Percentiles rank a stretch among this genome's conserved stretches.
phyloP scores from a whole-genome alignment of 2,888 invertebrate species.

The Eupithecia subumbrata region DNA sequence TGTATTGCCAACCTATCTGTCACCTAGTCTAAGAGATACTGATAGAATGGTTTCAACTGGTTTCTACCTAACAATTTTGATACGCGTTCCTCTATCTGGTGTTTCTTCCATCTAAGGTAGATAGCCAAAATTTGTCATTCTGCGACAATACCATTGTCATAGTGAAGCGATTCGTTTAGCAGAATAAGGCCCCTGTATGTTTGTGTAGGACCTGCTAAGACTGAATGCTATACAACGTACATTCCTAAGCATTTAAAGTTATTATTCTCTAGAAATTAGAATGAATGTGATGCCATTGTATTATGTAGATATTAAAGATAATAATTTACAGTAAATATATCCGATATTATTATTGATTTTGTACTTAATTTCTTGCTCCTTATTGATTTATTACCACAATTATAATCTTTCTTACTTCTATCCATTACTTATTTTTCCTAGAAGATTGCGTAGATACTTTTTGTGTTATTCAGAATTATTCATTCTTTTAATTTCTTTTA shows the following conservation, averaged over 20 bases:
- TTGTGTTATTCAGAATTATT: background rate
- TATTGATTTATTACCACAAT: background rate
- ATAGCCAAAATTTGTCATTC: no score
- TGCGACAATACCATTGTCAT: no score
- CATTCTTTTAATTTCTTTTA: background rate
- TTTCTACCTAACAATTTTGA: no score
- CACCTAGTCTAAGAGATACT: no score
- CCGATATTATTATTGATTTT: constrained; percentile 54
- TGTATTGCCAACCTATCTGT: no score
- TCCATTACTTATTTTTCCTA: background rate
- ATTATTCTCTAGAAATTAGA: background rate
- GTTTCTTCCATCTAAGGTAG: no score
- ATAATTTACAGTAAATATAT: constrained; percentile 7
- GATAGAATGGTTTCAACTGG: no score
- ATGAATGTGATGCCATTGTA: constrained; percentile 59
- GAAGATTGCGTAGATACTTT: background rate
- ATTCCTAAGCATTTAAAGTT: constrained; percentile 39
- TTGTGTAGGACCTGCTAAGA: constrained; percentile 21
- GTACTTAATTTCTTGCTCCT: constrained; percentile 56
- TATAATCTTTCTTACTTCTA: background rate
- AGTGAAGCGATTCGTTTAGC: no score
- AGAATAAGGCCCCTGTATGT: no score
- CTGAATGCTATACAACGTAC: constrained; percentile 38
- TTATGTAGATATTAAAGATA: constrained; percentile 7
- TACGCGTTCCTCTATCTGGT: no score